These are phyloP conservation scores for Sebastes diploproa DNA, from an alignment of 2,797 vertebrate species.

Conservation along the genomic window DNA sequence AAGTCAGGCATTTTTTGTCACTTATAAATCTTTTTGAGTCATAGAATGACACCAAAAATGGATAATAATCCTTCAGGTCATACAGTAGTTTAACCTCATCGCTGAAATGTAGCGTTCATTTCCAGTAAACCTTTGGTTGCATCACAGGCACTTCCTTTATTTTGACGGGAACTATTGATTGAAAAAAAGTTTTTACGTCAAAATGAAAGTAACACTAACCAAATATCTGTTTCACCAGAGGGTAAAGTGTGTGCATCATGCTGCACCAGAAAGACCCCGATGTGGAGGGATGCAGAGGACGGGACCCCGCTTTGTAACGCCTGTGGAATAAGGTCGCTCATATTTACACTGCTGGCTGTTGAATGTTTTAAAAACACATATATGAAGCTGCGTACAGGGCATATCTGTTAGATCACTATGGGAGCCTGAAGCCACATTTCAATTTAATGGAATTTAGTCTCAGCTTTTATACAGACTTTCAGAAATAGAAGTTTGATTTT, in stretches of 20 bases:
- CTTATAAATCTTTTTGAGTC: no score
- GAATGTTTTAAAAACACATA: neutral
- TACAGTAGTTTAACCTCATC: neutral
- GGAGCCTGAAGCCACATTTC: neutral
- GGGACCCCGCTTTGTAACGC: constrained; percentile 95
- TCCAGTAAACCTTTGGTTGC: neutral
- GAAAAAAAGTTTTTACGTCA: neutral
- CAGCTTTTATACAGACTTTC: neutral
- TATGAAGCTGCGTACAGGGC: neutral
- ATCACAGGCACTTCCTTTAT: neutral
- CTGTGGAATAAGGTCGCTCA: constrained; percentile 91
- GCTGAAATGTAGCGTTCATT: neutral
- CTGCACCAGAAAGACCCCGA: constrained; percentile 88
- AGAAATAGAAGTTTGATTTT: neutral
- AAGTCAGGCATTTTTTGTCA: no score
- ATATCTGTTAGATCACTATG: neutral
- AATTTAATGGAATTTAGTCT: neutral
- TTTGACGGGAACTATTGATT: neutral
- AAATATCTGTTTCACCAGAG: constrained; percentile 60
- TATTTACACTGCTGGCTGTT: neutral
- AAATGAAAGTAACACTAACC: neutral
- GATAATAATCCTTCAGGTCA: no score
- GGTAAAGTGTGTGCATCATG: constrained; percentile 89
- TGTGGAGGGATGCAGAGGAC: constrained; percentile 92
- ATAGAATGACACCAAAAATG: no score